Conservation (phyloP, 2,113 vertebrate species). For the Excalfactoria chinensis region DNA sequence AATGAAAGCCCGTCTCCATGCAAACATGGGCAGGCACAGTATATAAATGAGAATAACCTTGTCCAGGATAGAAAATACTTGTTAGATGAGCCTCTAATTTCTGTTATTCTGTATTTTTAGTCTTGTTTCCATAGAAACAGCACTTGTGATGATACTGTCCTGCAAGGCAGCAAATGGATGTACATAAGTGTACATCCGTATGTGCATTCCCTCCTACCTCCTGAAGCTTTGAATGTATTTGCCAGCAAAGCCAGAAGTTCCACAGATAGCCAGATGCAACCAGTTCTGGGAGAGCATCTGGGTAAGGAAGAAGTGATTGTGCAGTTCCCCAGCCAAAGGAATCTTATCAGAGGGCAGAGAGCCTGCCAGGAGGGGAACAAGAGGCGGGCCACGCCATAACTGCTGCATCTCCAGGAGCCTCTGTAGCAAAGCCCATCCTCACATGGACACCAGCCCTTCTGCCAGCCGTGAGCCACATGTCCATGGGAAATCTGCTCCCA, state of each 20-base stretch:
- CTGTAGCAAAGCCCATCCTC: not conserved
- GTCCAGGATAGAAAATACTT: conserved; percentile 14
- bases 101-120: conserved; percentile 59
- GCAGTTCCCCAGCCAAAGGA: not conserved
- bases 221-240: not conserved
- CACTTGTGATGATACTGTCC: not conserved
- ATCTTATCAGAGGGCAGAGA: not conserved
- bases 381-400: not conserved
- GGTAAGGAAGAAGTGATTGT: not conserved
- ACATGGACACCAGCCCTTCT: not conserved
- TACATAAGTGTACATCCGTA: not conserved
- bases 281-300: not conserved
- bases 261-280: not conserved
- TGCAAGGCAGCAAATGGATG: not conserved
- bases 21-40: not conserved
- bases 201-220: not conserved
- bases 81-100: conserved; percentile 27
- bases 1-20: not conserved
- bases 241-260: not conserved
- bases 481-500: not conserved
- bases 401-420: not conserved
- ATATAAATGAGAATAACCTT: conserved; percentile 26
- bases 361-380: not conserved
- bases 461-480: not conserved
- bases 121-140: conserved; percentile 66